Conservation (phyloP, 2,888 invertebrate genomes). For the Drosophila birchii region DNA sequence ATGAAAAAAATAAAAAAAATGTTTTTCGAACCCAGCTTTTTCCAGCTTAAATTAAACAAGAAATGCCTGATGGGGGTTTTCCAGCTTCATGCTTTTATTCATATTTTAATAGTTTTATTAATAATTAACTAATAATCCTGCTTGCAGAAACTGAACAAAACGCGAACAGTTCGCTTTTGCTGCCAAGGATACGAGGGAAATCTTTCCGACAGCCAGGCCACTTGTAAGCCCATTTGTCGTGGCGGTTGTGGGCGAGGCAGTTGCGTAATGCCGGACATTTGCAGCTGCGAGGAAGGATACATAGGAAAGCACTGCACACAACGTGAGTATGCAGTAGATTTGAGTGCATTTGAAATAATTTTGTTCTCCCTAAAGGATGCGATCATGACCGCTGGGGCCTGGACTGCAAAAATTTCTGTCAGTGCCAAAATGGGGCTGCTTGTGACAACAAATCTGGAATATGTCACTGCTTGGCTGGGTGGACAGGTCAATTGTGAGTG, state of each 20-base stretch:
- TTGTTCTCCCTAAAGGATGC: constrained; percentile 86
- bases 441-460: constrained; percentile 88
- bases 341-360: neutral
- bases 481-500: constrained; percentile 89
- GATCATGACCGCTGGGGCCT: constrained; percentile 90
- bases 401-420: constrained; percentile 89
- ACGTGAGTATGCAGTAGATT: constrained; percentile 65
- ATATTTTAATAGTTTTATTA: neutral
- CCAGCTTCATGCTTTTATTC: neutral
- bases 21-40: too few species aligned
- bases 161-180: constrained; percentile 89
- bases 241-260: constrained; percentile 85
- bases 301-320: constrained; percentile 83
- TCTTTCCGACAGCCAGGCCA: constrained; percentile 81
- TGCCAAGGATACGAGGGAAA: constrained; percentile 90
- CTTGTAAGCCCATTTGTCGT: constrained; percentile 84
- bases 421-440: constrained; percentile 87
- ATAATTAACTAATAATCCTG: too few species aligned
- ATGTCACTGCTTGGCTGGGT: constrained; percentile 89
- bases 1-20: too few species aligned
- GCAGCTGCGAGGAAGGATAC: constrained; percentile 87
- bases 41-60: too few species aligned
- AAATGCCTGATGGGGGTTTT: neutral
- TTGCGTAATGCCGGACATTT: constrained; percentile 87
- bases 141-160: constrained; percentile 84